These are phyloP conservation scores for Hoplodrina ambigua DNA, from an alignment of 2,888 invertebrate species.

Conservation along the genomic window DNA sequence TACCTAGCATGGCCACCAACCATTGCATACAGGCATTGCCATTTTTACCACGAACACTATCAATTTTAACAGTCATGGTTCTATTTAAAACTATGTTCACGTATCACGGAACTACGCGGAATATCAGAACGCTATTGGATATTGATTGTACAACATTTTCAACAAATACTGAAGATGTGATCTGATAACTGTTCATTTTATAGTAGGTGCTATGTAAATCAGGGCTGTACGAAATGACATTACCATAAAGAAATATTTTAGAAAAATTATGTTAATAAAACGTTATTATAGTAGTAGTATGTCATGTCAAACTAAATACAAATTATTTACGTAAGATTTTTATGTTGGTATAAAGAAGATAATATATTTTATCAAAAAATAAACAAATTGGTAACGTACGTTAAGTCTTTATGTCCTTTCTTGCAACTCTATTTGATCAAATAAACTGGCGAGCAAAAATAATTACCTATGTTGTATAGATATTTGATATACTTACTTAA, in stretches of 20 bases:
- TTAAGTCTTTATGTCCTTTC: too few relatives aligned
- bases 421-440: slow-evolving; percentile 25
- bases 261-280: too few relatives aligned
- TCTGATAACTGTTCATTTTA: slow-evolving; percentile 37
- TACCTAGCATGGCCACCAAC: slow-evolving; percentile 50
- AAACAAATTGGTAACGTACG: too few relatives aligned
- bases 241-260: too few relatives aligned
- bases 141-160: slow-evolving; percentile 11
- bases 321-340: too few relatives aligned
- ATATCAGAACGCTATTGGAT: neutral
- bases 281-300: too few relatives aligned
- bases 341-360: too few relatives aligned
- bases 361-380: too few relatives aligned
- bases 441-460: slow-evolving; percentile 19
- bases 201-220: slow-evolving; percentile 1
- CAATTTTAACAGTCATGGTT: slow-evolving; percentile 18
- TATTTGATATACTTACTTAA: too few relatives aligned
- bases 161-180: slow-evolving; percentile 14
- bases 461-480: too few relatives aligned
- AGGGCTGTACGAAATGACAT: slow-evolving; percentile 24
- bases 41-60: slow-evolving; percentile 8
- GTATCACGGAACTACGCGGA: neutral
- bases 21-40: slow-evolving; percentile 39
- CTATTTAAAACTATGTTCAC: neutral
- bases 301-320: too few relatives aligned